Percentiles rank a stretch among this genome's conserved stretches.
These are phyloP conservation scores for Morbakka virulenta DNA, from an alignment of 30 jellyfish, hydroid and myxozoan genomes.

Conservation along the genomic window DNA sequence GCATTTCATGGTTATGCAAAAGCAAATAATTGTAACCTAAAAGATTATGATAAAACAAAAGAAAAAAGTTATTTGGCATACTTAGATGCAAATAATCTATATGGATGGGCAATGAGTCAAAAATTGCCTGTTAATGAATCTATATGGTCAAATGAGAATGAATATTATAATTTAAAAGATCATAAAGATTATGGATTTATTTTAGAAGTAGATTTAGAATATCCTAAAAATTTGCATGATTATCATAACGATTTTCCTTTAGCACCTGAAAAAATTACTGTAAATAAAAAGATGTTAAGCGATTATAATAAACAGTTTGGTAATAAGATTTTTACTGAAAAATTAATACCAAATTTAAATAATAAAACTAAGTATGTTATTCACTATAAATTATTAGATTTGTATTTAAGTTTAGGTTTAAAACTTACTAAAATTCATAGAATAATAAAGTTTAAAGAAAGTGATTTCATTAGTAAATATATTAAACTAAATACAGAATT, in stretches of 20 bases:
- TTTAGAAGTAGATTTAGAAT: conserved; percentile 52
- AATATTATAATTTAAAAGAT: neutral
- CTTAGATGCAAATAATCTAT: conserved; percentile 66
- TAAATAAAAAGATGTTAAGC: conserved; percentile 28
- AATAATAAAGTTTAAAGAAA: conserved; percentile 40
- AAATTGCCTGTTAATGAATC: conserved; percentile 47
- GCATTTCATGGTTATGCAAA: conserved; percentile 34
- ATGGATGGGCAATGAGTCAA: conserved; percentile 85
- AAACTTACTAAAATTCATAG: conserved; percentile 37
- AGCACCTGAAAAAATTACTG: conserved; percentile 43
- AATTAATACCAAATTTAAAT: conserved; percentile 48
- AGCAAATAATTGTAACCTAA: conserved; percentile 18
- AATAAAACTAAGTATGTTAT: conserved; percentile 44
- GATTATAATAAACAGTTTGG: neutral
- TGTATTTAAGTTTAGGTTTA: conserved; percentile 28
- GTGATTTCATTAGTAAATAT: conserved; percentile 28
- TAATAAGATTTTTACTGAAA: conserved; percentile 14
- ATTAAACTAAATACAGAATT: conserved; percentile 44
- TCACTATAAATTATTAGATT: conserved; percentile 33
- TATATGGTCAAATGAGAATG: conserved; percentile 30
- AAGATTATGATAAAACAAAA: neutral
- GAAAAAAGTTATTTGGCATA: conserved; percentile 24
- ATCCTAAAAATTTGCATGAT: conserved; percentile 58
- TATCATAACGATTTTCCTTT: conserved; percentile 63
- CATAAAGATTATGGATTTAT: conserved; percentile 41